These are phyloP conservation scores for Diogma glabrata DNA, from an alignment of 2,888 invertebrate species.

Conservation along the genomic window DNA sequence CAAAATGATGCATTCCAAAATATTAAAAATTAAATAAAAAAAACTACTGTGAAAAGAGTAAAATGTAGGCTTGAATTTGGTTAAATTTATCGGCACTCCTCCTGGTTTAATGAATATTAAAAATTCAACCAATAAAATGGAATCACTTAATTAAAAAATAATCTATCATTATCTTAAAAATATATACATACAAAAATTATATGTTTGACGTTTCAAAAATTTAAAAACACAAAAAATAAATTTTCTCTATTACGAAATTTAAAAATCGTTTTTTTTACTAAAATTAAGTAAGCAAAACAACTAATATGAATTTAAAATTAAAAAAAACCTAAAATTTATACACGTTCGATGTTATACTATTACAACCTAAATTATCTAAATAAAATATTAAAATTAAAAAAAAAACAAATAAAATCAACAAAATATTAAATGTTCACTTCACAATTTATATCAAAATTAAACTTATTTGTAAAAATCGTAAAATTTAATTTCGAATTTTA, in stretches of 20 bases:
- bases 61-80: too few relatives aligned
- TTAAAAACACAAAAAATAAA: background rate
- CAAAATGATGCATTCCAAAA: conserved; percentile 12
- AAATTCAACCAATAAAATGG: conserved; percentile 11
- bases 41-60: too few relatives aligned
- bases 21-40: too few relatives aligned
- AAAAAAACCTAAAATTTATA: conserved; percentile 16
- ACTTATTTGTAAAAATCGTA: conserved; percentile 16
- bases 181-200: conserved; percentile 17
- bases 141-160: conserved; percentile 9
- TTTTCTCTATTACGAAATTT: conserved; percentile 8
- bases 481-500: conserved; percentile 14
- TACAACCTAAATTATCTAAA: too few relatives aligned
- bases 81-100: too few relatives aligned
- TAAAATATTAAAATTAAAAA: background rate
- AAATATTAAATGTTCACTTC: conserved; percentile 10
- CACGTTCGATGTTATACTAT: conserved; percentile 7
- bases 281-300: background rate
- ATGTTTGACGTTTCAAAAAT: conserved; percentile 19
- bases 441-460: conserved; percentile 4
- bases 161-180: background rate
- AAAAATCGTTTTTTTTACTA: conserved; percentile 12
- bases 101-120: too few relatives aligned
- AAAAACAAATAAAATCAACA: conserved; percentile 2
- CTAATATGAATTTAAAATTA: background rate